Evolutionary conservation across 2,113 vertebrate genomes (phyloP).

Genomic region (Puntigrus tetrazona): DNA sequence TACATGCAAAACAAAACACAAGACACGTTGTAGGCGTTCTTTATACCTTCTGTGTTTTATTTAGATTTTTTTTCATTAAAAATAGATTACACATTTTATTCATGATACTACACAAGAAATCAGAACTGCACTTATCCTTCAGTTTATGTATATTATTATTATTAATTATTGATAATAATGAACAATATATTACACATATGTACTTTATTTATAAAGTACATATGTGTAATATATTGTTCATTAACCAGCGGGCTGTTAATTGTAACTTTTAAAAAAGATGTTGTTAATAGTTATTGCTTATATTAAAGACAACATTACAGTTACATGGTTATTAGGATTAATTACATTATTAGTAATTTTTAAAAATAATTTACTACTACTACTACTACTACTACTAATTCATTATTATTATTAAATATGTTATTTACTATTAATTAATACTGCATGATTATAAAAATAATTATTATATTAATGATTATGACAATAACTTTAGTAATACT

Average conservation of each 20-base stretch:
- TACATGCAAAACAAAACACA: neutral
- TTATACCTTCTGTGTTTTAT: too few relatives aligned
- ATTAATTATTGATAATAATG: neutral
- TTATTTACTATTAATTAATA: neutral
- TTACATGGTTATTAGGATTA: neutral
- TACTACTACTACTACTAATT: neutral
- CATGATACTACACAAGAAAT: neutral
- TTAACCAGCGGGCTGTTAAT: too few relatives aligned
- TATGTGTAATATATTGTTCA: neutral
- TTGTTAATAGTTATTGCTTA: too few relatives aligned
- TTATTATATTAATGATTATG: neutral
- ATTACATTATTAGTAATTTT: neutral
- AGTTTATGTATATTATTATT: neutral
- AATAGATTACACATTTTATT: neutral
- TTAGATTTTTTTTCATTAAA: neutral
- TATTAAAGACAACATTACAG: neutral
- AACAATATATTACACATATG: too few relatives aligned
- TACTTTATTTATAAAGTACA: too few relatives aligned
- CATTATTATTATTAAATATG: neutral
- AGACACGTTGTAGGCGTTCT: neutral
- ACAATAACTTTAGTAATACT: neutral
- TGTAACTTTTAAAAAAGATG: too few relatives aligned
- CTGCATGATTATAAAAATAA: neutral
- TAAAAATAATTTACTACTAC: neutral
- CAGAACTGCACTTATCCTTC: neutral